phyloP scores from a whole-genome alignment of 2,113 vertebrate genomes.

The Hypocryptadius cinnamomeus region DNA sequence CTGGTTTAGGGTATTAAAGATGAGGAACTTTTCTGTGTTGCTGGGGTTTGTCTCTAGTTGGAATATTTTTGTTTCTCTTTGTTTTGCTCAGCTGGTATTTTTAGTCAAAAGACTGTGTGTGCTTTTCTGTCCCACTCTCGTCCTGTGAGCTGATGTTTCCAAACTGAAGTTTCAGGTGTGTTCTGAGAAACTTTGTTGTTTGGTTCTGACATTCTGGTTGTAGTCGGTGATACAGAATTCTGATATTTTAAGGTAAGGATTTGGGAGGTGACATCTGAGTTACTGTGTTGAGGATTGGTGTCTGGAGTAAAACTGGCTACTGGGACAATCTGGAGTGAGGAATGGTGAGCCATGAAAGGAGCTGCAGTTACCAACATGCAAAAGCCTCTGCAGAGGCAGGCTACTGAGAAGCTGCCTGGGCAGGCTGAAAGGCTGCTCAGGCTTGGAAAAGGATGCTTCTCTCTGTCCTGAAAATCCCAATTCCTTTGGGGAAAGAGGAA shows the following conservation, averaged over 20 bases:
- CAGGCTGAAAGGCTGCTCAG: background rate
- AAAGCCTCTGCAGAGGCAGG: background rate
- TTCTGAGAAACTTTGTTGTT: background rate
- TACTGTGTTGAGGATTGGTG: background rate
- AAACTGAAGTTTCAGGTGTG: background rate
- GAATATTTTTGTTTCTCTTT: background rate
- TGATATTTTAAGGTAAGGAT: background rate
- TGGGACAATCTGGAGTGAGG: background rate
- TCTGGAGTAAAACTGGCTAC: background rate
- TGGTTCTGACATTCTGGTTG: background rate
- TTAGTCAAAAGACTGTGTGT: background rate
- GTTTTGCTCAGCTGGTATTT: background rate
- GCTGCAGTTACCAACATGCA: rapidly evolving
- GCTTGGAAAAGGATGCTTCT: background rate
- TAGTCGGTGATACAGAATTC: background rate
- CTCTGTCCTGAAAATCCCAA: background rate
- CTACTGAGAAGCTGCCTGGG: background rate
- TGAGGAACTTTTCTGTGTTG: background rate
- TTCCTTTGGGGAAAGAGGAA: background rate
- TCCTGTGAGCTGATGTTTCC: background rate
- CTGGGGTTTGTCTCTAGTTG: background rate
- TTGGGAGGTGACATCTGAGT: background rate
- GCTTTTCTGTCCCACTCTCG: background rate
- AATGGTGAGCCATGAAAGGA: background rate
- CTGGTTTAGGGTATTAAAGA: background rate